Conservation (phyloP, 2,113 vertebrate genomes). For the Charadrius vociferus region DNA sequence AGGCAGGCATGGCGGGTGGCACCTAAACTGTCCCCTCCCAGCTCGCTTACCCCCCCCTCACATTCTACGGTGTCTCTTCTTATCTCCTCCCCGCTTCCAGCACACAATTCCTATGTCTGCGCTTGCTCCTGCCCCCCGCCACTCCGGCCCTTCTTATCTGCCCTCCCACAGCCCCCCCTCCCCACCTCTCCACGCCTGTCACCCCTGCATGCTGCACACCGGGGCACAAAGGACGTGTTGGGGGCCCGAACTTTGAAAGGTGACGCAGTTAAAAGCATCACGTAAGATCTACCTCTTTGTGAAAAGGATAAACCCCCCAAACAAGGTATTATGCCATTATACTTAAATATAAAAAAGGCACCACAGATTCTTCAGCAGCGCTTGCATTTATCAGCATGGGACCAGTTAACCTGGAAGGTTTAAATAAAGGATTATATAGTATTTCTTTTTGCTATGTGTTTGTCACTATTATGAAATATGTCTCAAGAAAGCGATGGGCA, state of each 20-base stretch:
- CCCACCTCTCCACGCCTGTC: background rate
- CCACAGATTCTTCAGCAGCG: background rate
- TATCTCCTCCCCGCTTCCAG: background rate
- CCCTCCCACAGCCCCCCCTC: background rate
- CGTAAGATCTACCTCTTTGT: background rate
- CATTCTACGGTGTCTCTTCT: background rate
- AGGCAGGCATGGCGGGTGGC: fast-evolving
- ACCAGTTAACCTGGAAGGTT: background rate
- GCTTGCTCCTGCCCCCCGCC: background rate
- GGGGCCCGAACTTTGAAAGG: fast-evolving
- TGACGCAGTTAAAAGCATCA: background rate
- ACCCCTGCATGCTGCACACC: background rate
- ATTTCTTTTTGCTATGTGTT: background rate
- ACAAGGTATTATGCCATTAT: background rate
- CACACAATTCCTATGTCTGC: fast-evolving
- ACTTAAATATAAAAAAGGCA: background rate
- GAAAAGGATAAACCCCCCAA: background rate
- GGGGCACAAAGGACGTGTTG: too few relatives aligned
- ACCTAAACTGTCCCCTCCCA: background rate
- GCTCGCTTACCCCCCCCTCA: background rate
- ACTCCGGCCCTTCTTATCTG: background rate
- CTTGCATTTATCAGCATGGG: background rate
- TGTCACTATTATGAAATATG: background rate
- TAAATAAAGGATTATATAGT: background rate
- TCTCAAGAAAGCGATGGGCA: background rate